Evolutionary conservation across 2,797 vertebrate genomes (phyloP).

Genomic region (Loris lydekkerianus): DNA sequence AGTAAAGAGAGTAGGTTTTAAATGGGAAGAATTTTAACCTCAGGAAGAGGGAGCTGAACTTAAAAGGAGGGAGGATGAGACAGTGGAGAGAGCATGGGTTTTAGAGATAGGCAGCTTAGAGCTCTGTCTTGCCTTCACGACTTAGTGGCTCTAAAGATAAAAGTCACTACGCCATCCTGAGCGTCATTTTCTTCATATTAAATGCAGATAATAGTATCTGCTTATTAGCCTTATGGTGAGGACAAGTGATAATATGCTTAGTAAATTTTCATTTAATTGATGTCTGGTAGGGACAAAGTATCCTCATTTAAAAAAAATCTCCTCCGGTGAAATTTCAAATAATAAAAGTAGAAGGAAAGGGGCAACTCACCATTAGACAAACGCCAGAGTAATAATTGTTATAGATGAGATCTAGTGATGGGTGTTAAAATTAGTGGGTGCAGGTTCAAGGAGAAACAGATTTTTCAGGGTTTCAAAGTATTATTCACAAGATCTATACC

Average conservation of each 20-base stretch:
- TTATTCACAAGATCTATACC: neutral
- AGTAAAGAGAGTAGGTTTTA: neutral
- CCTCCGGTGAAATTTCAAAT: neutral
- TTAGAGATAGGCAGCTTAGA: neutral
- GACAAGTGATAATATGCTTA: neutral
- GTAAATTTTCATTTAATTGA: constrained; percentile 42
- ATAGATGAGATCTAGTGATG: neutral
- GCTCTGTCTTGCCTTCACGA: neutral
- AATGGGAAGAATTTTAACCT: neutral
- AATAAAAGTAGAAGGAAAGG: neutral
- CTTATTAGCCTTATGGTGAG: neutral
- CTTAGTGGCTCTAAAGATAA: neutral
- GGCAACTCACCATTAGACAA: neutral
- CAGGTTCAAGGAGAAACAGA: constrained; percentile 39
- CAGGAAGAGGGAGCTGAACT: neutral
- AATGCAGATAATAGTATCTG: neutral
- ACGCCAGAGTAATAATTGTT: neutral
- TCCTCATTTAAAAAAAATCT: neutral
- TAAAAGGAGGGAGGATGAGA: neutral
- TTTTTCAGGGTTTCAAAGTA: neutral
- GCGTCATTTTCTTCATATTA: constrained; percentile 28
- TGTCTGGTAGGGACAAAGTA: neutral
- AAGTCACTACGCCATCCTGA: neutral
- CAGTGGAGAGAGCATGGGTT: neutral
- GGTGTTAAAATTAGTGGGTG: neutral